phyloP scores from a whole-genome alignment of 2,888 invertebrate species.

The Apamea anceps region DNA sequence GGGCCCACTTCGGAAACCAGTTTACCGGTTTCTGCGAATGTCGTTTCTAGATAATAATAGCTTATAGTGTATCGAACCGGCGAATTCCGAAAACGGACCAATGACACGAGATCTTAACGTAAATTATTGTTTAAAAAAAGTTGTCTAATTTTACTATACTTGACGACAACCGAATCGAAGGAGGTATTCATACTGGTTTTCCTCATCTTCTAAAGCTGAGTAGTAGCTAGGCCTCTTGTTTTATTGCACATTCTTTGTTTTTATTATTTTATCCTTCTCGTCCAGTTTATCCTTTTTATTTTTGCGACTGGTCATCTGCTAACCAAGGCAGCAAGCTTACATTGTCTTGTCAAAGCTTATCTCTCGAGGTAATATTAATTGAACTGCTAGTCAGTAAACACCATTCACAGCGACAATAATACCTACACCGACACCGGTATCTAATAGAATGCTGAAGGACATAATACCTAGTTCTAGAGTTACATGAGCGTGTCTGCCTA shows the following conservation, averaged over 20 bases:
- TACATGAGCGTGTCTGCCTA: constrained; percentile 53
- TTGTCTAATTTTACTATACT: constrained; percentile 21
- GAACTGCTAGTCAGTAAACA: constrained; percentile 1
- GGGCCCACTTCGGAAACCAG: constrained; percentile 69
- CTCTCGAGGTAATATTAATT: neutral
- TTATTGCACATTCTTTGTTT: neutral
- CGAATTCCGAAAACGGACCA: constrained; percentile 67
- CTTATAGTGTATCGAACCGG: constrained; percentile 63
- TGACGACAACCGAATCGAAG: neutral
- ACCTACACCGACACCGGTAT: constrained; percentile 16
- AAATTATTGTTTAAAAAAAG: constrained; percentile 21
- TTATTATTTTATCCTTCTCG: neutral
- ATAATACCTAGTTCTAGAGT: constrained; percentile 53
- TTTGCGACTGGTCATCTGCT: neutral
- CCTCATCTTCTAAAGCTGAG: neutral
- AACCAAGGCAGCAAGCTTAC: neutral
- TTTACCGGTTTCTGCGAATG: constrained; percentile 76
- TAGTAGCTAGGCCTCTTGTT: neutral
- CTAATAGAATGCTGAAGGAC: constrained; percentile 49
- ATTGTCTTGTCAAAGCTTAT: constrained; percentile 17
- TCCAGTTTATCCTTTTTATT: neutral
- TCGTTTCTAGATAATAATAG: constrained; percentile 70
- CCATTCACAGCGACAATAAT: constrained; percentile 45
- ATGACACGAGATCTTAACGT: constrained; percentile 41
- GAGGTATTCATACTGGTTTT: constrained; percentile 13